Conservation (phyloP, 2,888 invertebrate genomes). For the Sphinx pinastri region DNA sequence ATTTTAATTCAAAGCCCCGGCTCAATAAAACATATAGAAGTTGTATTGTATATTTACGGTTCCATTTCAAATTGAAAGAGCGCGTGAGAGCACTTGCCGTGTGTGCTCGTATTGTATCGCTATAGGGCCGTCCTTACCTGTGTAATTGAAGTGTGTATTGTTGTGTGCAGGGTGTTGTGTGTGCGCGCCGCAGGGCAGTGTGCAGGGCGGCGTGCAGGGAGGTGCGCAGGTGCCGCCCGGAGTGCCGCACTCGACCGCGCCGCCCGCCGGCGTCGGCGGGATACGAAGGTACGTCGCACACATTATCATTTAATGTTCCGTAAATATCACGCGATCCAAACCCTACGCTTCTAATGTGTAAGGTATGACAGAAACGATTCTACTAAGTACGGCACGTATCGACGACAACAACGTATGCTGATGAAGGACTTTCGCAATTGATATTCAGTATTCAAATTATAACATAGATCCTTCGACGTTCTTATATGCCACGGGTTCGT, state of each 20-base stretch:
- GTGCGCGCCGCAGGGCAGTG: constrained; percentile 85
- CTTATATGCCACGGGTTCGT: too few relatives aligned
- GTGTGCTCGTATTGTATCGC: background rate
- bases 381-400: background rate
- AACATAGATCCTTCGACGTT: too few relatives aligned
- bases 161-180: constrained; percentile 77
- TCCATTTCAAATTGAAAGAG: background rate
- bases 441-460: background rate
- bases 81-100: constrained; percentile 2
- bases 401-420: constrained; percentile 18
- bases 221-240: constrained; percentile 81
- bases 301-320: constrained; percentile 26
- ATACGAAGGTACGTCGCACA: constrained; percentile 74
- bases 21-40: background rate
- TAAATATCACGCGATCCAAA: constrained; percentile 18
- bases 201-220: constrained; percentile 79
- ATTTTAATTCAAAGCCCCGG: background rate
- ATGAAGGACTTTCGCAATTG: background rate
- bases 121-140: background rate
- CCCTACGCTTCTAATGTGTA: constrained; percentile 4
- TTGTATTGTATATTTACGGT: background rate
- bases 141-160: constrained; percentile 24
- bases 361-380: background rate
- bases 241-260: constrained; percentile 79
- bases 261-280: constrained; percentile 84